Evolutionary conservation across 2,888 invertebrate species (phyloP).

Genomic region (Operophtera brumata): DNA sequence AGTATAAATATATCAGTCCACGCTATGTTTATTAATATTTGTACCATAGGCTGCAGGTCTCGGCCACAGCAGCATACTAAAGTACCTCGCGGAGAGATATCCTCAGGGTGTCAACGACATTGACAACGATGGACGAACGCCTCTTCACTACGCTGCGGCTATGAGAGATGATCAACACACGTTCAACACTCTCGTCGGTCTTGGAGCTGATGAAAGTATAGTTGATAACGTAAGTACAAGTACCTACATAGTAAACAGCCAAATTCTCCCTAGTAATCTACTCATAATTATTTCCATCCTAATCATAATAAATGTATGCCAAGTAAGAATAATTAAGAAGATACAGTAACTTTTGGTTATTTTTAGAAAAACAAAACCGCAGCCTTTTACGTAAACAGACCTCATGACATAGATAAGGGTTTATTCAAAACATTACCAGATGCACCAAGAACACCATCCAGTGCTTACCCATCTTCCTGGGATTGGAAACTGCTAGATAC

Average conservation of each 20-base stretch:
- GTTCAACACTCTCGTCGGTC: conserved; percentile 87
- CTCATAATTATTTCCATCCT: not conserved
- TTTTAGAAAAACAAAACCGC: conserved; percentile 91
- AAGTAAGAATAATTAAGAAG: not conserved
- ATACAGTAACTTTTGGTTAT: conserved; percentile 10
- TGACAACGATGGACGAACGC: conserved; percentile 92
- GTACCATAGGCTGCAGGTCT: conserved; percentile 88
- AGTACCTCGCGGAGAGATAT: conserved; percentile 85
- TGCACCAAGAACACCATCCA: conserved; percentile 88
- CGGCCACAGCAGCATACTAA: conserved; percentile 87
- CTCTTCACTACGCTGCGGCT: conserved; percentile 93
- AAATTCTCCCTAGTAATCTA: too few relatives aligned
- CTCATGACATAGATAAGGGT: conserved; percentile 88
- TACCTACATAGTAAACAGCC: too few relatives aligned
- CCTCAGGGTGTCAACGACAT: conserved; percentile 84
- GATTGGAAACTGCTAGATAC: conserved; percentile 86
- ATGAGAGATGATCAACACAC: conserved; percentile 88
- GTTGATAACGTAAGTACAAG: conserved; percentile 87
- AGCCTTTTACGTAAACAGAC: conserved; percentile 87
- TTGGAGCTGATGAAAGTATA: conserved; percentile 91
- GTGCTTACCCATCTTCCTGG: conserved; percentile 84
- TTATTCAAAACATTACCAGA: conserved; percentile 87
- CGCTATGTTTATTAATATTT: not conserved
- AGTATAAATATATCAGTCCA: too few relatives aligned
- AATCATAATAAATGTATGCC: too few relatives aligned